phyloP scores from a whole-genome alignment of 2,797 vertebrate species.

The Antrozous pallidus region DNA sequence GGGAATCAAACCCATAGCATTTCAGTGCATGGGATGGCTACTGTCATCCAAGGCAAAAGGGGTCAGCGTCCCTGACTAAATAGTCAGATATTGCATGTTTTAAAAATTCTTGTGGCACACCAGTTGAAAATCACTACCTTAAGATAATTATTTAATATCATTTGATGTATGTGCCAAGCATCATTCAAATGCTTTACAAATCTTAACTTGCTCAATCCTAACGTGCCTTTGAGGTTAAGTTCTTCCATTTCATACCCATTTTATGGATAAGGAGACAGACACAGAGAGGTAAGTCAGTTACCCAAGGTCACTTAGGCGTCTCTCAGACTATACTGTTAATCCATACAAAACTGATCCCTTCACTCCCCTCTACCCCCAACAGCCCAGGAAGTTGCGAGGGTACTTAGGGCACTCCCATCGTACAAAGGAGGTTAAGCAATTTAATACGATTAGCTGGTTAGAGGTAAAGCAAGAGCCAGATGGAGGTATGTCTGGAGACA shows the following conservation, averaged over 20 bases:
- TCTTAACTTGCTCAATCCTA: not conserved
- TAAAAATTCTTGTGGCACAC: not conserved
- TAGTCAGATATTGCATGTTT: not conserved
- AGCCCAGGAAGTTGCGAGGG: too few relatives aligned
- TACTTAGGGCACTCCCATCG: fast-evolving
- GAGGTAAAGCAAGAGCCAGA: not conserved
- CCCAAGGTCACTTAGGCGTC: not conserved
- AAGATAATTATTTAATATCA: not conserved
- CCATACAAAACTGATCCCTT: not conserved
- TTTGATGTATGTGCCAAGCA: fast-evolving
- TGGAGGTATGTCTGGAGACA: too few relatives aligned
- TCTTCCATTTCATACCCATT: not conserved
- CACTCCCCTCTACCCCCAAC: not conserved
- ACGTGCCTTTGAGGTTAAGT: fast-evolving
- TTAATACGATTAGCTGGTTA: not conserved
- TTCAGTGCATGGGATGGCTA: not conserved
- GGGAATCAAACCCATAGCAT: too few relatives aligned
- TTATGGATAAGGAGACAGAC: not conserved
- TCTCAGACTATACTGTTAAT: not conserved
- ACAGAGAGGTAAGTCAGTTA: not conserved
- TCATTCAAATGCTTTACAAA: not conserved
- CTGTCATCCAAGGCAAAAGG: not conserved
- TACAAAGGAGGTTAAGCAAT: not conserved
- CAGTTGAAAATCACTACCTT: not conserved
- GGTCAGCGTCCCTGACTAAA: not conserved